Evolutionary conservation across 2,888 invertebrate genomes (phyloP).

Genomic region (Ophion obscuratus): DNA sequence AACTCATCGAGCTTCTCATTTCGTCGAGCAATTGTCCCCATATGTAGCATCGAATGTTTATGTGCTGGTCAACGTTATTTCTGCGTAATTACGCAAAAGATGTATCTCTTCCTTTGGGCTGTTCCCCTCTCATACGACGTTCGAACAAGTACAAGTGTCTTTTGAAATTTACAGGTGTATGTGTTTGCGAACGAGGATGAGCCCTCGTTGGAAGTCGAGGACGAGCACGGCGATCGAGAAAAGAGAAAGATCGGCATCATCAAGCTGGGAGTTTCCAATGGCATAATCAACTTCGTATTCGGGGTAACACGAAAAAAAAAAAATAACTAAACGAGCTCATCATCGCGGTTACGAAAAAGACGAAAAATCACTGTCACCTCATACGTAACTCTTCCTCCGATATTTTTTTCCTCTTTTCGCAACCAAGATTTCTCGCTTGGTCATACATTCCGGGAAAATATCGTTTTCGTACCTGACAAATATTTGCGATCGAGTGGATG

Average conservation of each 20-base stretch:
- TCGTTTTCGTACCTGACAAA: slow-evolving; percentile 18
- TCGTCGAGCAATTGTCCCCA: slow-evolving; percentile 33
- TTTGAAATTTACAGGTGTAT: slow-evolving; percentile 75
- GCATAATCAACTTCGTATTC: slow-evolving; percentile 92
- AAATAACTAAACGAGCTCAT: slow-evolving; percentile 2
- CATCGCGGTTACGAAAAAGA: slow-evolving; percentile 17
- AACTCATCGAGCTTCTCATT: slow-evolving; percentile 36
- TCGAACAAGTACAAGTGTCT: slow-evolving; percentile 36
- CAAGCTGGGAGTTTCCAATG: slow-evolving; percentile 91
- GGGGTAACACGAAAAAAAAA: slow-evolving; percentile 87
- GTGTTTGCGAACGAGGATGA: slow-evolving; percentile 82
- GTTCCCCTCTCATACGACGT: background rate
- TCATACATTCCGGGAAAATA: background rate
- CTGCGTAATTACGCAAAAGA: slow-evolving; percentile 35
- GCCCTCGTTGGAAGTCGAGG: slow-evolving; percentile 85
- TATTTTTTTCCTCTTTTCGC: slow-evolving; percentile 3
- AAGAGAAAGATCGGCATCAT: slow-evolving; percentile 91
- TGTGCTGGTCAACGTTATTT: background rate
- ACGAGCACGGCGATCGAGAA: slow-evolving; percentile 86
- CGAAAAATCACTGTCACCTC: background rate
- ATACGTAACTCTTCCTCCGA: background rate
- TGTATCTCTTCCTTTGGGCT: background rate
- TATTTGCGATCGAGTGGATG: slow-evolving; percentile 6
- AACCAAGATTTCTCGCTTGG: background rate
- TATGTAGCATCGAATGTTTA: background rate